Evolutionary conservation across 2,888 invertebrate genomes (phyloP).

Genomic region (Beris chalybata): DNA sequence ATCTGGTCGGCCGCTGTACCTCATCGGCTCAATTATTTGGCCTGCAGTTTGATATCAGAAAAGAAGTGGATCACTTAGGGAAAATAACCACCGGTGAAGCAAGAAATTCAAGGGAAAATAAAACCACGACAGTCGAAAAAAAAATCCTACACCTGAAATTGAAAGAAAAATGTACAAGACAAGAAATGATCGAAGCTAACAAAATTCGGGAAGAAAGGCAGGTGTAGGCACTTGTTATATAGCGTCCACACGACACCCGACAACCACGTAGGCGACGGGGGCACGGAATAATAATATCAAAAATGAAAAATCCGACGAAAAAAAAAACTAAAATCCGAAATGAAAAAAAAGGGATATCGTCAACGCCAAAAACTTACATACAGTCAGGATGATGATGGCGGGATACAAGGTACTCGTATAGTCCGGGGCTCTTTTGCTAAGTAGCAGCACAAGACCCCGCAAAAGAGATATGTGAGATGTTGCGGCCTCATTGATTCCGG

Average conservation of each 20-base stretch:
- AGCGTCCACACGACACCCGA: conserved; percentile 36
- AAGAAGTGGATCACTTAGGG: conserved; percentile 24
- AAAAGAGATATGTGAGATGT: neutral
- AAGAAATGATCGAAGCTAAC: conserved; percentile 27
- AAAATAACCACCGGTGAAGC: conserved; percentile 14
- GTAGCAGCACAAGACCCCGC: too few relatives aligned
- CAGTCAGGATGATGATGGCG: too few relatives aligned
- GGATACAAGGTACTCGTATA: too few relatives aligned
- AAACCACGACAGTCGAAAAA: conserved; percentile 21
- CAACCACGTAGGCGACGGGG: conserved; percentile 24
- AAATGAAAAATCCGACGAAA: conserved; percentile 21
- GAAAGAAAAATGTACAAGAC: conserved; percentile 16
- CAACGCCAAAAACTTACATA: too few relatives aligned
- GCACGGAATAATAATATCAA: conserved; percentile 22
- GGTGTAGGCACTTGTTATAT: conserved; percentile 32
- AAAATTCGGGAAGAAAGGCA: conserved; percentile 36
- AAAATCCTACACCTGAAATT: neutral
- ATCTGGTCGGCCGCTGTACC: conserved; percentile 10
- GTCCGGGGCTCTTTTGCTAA: too few relatives aligned
- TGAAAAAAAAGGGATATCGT: too few relatives aligned
- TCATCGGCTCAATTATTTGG: conserved; percentile 21
- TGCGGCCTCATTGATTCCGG: conserved; percentile 22
- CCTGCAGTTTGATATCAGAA: conserved; percentile 17
- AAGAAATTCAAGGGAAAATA: conserved; percentile 7
- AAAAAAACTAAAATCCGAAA: too few relatives aligned